Conservation (phyloP, 2,888 invertebrate genomes). For the Tubulanus polymorphus region DNA sequence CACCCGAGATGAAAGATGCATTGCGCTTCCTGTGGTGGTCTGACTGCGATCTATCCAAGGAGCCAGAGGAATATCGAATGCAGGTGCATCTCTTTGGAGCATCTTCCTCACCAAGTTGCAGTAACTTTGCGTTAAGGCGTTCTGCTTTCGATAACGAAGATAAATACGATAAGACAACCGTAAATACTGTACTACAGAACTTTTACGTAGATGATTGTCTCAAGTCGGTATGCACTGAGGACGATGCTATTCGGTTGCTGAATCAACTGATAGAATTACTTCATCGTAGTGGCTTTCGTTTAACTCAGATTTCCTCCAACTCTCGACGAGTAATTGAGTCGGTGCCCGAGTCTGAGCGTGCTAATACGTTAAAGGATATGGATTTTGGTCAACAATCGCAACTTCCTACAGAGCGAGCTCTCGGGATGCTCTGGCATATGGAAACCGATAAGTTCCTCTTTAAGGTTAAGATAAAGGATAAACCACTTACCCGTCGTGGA, state of each 20-base stretch:
- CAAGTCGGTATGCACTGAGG: background rate
- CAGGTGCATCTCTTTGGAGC: slow-evolving; percentile 8
- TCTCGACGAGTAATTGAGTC: too few species aligned
- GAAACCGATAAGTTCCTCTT: slow-evolving; percentile 4
- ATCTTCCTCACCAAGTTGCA: slow-evolving; percentile 7
- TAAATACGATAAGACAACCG: background rate
- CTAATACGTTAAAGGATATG: too few species aligned
- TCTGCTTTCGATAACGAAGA: background rate
- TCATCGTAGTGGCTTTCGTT: too few species aligned
- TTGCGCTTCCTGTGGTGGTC: slow-evolving; percentile 4
- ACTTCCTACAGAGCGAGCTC: slow-evolving; percentile 1
- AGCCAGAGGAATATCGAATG: slow-evolving; percentile 5
- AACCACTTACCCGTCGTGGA: slow-evolving; percentile 3
- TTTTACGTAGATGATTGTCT: slow-evolving; percentile 9
- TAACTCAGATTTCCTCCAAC: too few species aligned
- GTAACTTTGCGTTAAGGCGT: background rate
- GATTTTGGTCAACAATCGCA: too few species aligned
- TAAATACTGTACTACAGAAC: background rate
- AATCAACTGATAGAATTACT: too few species aligned
- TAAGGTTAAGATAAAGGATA: slow-evolving; percentile 1
- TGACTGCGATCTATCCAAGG: background rate
- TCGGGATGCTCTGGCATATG: slow-evolving; percentile 6
- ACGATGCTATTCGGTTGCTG: slow-evolving; percentile 1
- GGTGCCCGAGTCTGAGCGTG: too few species aligned
- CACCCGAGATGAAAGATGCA: background rate